Evolutionary conservation across 30 jellyfish, hydroid and myxozoan species (phyloP).

Genomic region (Mastigias papua): DNA sequence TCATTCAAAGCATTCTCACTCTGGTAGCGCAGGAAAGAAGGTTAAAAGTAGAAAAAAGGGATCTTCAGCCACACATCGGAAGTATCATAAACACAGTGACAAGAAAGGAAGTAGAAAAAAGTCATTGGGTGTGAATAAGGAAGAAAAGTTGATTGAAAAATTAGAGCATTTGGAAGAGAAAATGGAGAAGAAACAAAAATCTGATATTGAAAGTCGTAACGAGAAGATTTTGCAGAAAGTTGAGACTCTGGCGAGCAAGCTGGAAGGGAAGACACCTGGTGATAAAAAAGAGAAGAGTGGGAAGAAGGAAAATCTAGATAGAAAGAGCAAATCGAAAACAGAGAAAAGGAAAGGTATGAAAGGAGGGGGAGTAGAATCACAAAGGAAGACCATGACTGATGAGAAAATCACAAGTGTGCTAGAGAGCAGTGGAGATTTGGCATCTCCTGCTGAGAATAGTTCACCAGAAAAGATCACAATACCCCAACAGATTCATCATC

Average conservation of each 20-base stretch:
- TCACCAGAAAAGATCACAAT: constrained; percentile 34
- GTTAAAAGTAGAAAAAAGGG: background rate
- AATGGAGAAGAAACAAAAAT: constrained; percentile 59
- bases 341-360: background rate
- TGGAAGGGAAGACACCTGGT: constrained; percentile 27
- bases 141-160: constrained; percentile 58
- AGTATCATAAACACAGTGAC: background rate
- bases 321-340: background rate
- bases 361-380: constrained; percentile 3
- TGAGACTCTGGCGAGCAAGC: constrained; percentile 38
- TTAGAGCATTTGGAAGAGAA: constrained; percentile 68
- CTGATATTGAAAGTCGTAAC: constrained; percentile 47
- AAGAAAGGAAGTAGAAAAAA: constrained; percentile 19
- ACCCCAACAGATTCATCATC: background rate
- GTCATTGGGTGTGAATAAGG: constrained; percentile 12
- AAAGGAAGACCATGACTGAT: background rate
- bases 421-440: constrained; percentile 36
- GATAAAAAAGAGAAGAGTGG: background rate
- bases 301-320: background rate
- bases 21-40: background rate
- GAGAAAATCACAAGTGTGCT: constrained; percentile 15
- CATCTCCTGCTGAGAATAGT: background rate
- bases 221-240: constrained; percentile 57
- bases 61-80: background rate
- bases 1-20: constrained; percentile 1